Evolutionary conservation across 2,888 invertebrate species (phyloP), one percentile per base, ranked within the genome.

Genomic region (Odontomyia ornata): DNA sequence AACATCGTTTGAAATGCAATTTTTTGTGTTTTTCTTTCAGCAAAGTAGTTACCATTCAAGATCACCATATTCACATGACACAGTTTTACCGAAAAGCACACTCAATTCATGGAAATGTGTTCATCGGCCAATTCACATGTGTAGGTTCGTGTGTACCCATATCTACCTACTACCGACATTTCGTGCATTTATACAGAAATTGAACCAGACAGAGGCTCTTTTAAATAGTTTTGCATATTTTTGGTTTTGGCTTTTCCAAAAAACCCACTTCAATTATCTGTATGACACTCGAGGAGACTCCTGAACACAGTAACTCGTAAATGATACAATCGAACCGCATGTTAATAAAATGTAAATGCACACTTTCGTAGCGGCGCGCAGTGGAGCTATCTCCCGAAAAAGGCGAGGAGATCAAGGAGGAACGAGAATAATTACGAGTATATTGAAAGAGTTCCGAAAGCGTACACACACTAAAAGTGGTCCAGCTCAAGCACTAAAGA

Each of bases 291-390:
- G 57, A 72, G n/a, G n/a, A 28, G 36, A 57, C 47, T 69, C 60
- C 60, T 73, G 73, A 73, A 73, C 72, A 73, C 57, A 72, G 72
- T 73, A 73, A 73, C 73, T 73, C 57, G 43, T 36, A 57, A 73
- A 73, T 60, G 73, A 73, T 57, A 73, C 73, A 73, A 73, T 73
- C 60, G 47, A 47, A 46, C 47, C 69, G 30, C 47, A 47, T 2
- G 27, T 69, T 69, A 69, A 69, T 47, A 47, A 3, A 60, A 23
- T 52, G 15, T 52, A 15, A 36, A 30, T 69, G 30, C 69, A 47
- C 69, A 69, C 69, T 69, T 46, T 69, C 46, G 43, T 43, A 69
- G 11, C 65, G n/a, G 23, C 15, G n/a, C n/a, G n/a, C 36, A 36
- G 9, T 36, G n/a, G n/a, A n/a, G n/a, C 36, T 36, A 36, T 36